These are phyloP conservation scores for Elegia similella DNA, from an alignment of 2,888 invertebrate species.

Conservation along the genomic window DNA sequence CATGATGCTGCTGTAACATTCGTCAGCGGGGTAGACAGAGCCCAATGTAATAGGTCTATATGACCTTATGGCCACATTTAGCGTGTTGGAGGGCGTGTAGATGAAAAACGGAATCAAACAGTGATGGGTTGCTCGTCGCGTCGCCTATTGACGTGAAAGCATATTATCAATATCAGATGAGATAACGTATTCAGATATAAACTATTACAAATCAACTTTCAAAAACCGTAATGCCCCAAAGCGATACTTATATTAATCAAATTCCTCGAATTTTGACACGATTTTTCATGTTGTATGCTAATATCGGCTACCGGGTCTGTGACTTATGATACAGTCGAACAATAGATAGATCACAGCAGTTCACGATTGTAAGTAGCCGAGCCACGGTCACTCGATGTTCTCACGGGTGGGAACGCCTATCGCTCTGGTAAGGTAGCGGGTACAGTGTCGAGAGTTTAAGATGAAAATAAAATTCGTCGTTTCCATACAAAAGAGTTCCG, in stretches of 20 bases:
- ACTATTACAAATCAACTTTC: background rate
- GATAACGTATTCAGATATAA: too few species aligned
- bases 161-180: too few species aligned
- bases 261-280: conserved; percentile 12
- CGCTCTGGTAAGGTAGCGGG: conserved; percentile 23
- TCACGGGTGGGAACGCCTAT: conserved; percentile 39
- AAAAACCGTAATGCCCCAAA: background rate
- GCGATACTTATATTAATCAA: background rate
- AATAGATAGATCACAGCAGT: conserved; percentile 9
- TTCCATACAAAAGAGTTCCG: background rate
- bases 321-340: conserved; percentile 6
- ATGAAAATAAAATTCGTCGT: conserved; percentile 5
- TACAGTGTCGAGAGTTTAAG: background rate
- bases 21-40: too few species aligned
- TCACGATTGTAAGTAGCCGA: conserved; percentile 24
- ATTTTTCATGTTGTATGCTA: conserved; percentile 16
- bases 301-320: conserved; percentile 14
- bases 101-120: too few species aligned
- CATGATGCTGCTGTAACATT: too few species aligned
- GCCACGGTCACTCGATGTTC: conserved; percentile 48
- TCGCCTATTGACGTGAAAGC: too few species aligned
- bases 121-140: too few species aligned
- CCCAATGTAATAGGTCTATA: too few species aligned
- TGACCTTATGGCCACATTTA: too few species aligned
- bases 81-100: too few species aligned